These are phyloP conservation scores for Peromyscus californicus DNA, from an alignment of 2,113 vertebrate species.

Conservation along the genomic window DNA sequence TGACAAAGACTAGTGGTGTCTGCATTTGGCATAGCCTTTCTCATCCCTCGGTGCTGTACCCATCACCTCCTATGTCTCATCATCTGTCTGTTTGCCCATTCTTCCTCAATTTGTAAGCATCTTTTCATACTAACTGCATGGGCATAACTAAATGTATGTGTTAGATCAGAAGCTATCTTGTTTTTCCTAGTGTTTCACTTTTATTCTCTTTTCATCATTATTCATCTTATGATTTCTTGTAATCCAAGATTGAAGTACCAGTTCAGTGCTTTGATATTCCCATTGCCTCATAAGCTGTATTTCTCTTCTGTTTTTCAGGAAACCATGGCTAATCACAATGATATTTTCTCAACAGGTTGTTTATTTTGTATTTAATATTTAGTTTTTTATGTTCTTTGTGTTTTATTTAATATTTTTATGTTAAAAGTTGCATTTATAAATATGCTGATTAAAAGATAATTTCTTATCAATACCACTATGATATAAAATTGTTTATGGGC, in stretches of 20 bases:
- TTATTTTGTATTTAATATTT: not conserved
- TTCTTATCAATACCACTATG: not conserved
- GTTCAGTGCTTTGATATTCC: not conserved
- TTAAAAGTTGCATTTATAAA: not conserved
- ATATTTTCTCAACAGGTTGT: not conserved
- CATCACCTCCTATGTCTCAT: no score
- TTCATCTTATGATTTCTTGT: not conserved
- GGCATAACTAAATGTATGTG: not conserved
- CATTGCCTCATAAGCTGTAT: not conserved
- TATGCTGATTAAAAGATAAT: not conserved
- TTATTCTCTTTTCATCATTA: not conserved
- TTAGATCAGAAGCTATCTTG: not conserved
- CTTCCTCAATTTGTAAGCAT: not conserved
- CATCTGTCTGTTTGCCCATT: not conserved
- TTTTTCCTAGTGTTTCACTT: not conserved
- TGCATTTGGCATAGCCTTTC: accelerated
- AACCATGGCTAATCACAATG: not conserved
- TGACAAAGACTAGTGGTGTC: accelerated
- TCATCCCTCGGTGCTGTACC: accelerated
- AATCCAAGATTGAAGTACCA: not conserved
- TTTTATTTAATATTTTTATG: not conserved
- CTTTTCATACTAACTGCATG: not conserved
- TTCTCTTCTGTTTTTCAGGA: not conserved
- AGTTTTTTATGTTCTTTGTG: not conserved
- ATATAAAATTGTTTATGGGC: no score